Evolutionary conservation across 2,797 vertebrate genomes (phyloP), one percentile per base, ranked within the genome.

Genomic region (Sus cebifrons): DNA sequence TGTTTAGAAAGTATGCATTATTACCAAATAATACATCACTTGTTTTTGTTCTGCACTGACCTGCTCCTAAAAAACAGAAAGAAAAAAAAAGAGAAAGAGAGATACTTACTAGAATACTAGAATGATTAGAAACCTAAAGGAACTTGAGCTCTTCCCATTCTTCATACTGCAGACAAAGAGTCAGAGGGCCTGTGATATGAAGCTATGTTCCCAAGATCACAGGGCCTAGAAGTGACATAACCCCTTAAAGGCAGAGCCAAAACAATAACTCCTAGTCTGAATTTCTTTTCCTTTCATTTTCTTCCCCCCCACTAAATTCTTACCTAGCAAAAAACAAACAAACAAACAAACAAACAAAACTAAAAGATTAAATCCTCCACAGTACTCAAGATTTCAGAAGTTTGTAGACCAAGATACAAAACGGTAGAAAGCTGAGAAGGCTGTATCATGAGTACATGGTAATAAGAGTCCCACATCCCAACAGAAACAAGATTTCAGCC

Each of bases 381-480:
- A 36, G 12, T 40, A 58, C 32, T 82, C 32, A 52, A 74, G 40
- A 62, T 64, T 73, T 64, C 44, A 94, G 40, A 60, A n/a, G 10
- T 49, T 36, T 92, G 14, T 49, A 56, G 9, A 17, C 56, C 78
- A 56, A 81, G 40, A 25, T 54, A 18, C n/a, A 40, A 81, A 81
- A 67, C 23, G 56, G 9, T n/a, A 36, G 18, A 79, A 89, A 62
- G 49, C 27, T 79, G 67, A 87, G 6, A 58, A 78, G 16, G 5
- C 11, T 44, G 6, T 14, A 74, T 68, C 68, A 21, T 29, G 7
- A 40, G 0, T 0, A 32, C 14, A 20, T 8, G 3, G 17, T 23
- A 95, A 89, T 23, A 95, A 89, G 49, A 58, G 25, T 52, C 89
- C 25, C 0, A 27, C 16, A 40, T 5, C 44, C 49, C 44, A 13